Evolutionary conservation across 1,140 invertebrate species (phyloP), one percentile per base, ranked within the genome.

Genomic region (Ostrea edulis): DNA sequence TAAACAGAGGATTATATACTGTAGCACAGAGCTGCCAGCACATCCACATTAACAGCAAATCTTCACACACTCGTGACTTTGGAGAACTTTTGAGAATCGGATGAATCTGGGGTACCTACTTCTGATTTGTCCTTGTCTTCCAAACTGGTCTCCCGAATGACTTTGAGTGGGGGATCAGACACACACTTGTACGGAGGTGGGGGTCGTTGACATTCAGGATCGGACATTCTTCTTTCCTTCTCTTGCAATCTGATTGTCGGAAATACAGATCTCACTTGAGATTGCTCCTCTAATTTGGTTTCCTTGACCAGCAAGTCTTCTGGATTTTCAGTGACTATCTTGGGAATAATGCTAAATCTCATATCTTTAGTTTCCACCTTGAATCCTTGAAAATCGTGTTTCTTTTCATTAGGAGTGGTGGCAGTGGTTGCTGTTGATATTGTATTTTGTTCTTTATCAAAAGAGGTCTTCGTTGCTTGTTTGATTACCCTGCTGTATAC

Each of bases 301-400:
- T 87, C 88, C 55, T 89, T 89, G 3, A 55, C 71, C 22, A 89
- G 86, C 20, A 87, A 65, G 17, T 89, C 88, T 44, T 89, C 88
- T 29, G 86, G 86, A 35, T 86, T 87, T 86, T 91, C 91, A 20
- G 88, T 92, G n/a, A 92, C 87, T n/a, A 92, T 91, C 51, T 90
- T 92, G 12, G 92, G 91, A 85, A 91, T 90, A n/a, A 90, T 91
- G 55, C 89, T 92, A 52, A 93, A 91, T 20, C 90, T 84, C 52
- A 91, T 88, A 88, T 91, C 90, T 82, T 89, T 90, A 7, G 90
- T 91, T 68, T 91, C 89, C 9, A 84, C 71, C 83, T 89, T 90
- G 65, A 84, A 83, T 81, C 85, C 54, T 44, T 88, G 84, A n/a
- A 81, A 62, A 58, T 84, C 82, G 29, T 83, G 84, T 51, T 68